These are phyloP conservation scores for Deroplatys truncata DNA, from an alignment of 2,888 invertebrate species.

Conservation along the genomic window DNA sequence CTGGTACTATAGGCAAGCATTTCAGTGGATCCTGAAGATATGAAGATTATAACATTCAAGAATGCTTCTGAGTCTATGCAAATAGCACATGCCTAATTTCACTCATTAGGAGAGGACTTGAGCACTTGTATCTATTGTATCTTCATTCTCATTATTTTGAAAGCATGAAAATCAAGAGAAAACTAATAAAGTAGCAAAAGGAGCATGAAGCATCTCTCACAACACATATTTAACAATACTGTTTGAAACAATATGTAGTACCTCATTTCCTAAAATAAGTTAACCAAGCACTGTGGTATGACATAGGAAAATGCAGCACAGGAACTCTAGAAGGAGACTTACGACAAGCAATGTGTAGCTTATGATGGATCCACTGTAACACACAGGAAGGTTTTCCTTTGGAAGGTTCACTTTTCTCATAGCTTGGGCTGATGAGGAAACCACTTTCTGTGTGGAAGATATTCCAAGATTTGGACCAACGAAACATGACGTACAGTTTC, in stretches of 20 bases:
- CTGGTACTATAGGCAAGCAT: background rate
- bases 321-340: background rate
- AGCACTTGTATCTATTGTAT: background rate
- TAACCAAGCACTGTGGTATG: background rate
- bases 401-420: background rate
- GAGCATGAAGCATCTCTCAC: background rate
- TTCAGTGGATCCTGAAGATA: background rate
- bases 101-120: background rate
- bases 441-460: background rate
- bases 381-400: background rate
- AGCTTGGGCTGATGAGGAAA: background rate
- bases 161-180: background rate
- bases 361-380: background rate
- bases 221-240: background rate
- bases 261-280: too few species aligned
- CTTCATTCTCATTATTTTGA: background rate
- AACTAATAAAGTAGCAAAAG: background rate
- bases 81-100: background rate
- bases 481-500: background rate
- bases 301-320: background rate
- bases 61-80: background rate
- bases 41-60: background rate
- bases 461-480: background rate
- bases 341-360: background rate
- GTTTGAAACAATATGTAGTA: background rate